These are phyloP conservation scores for Aegithalos caudatus DNA, from an alignment of 2,113 vertebrate species.

Conservation along the genomic window DNA sequence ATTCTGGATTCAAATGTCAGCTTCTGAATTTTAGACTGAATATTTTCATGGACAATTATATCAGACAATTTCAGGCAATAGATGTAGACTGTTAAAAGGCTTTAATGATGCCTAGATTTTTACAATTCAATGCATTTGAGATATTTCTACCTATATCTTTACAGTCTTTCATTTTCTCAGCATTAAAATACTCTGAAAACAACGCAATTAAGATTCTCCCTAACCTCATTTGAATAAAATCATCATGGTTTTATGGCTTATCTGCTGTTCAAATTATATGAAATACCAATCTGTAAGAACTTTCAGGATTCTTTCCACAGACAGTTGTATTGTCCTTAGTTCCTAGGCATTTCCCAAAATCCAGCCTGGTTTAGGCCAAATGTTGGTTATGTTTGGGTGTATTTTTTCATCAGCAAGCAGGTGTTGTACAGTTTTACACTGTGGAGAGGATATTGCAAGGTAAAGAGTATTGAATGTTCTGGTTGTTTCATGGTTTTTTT, in stretches of 20 bases:
- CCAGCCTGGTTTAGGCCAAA: not conserved
- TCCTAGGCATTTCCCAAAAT: not conserved
- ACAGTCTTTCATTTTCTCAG: not conserved
- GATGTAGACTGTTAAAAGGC: not conserved
- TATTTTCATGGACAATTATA: not conserved
- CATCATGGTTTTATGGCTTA: not conserved
- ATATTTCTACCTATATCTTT: not conserved
- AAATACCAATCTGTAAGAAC: not conserved
- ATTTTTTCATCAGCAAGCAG: not conserved
- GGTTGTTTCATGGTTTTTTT: not conserved
- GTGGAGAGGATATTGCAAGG: not conserved
- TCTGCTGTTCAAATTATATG: not conserved
- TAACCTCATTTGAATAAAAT: not conserved
- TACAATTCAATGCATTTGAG: not conserved
- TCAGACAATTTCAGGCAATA: not conserved
- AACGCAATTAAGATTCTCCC: not conserved
- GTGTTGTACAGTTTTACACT: not conserved
- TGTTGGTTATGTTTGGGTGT: not conserved
- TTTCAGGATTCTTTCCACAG: not conserved
- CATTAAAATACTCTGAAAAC: not conserved
- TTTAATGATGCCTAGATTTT: not conserved
- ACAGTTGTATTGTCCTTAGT: not conserved
- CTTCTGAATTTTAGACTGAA: not conserved
- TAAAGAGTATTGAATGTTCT: not conserved
- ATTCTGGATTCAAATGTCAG: not conserved